Percentiles rank a stretch among this genome's conserved stretches.
phyloP scores from a whole-genome alignment of 2,888 invertebrate species.

The Abrostola tripartita region DNA sequence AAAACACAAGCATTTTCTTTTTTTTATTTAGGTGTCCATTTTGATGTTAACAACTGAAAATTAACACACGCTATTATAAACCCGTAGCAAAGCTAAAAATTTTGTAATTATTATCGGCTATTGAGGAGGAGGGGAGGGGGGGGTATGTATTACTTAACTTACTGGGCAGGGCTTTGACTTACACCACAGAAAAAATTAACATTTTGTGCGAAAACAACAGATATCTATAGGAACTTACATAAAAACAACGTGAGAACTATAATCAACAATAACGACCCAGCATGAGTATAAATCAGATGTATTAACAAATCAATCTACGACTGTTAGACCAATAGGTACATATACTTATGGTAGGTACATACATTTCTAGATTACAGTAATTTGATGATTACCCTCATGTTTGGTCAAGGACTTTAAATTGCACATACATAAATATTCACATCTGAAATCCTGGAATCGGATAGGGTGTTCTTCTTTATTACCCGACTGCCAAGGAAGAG shows the following conservation, averaged over 20 bases:
- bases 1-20: slow-evolving; percentile 66
- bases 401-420: slow-evolving; percentile 27
- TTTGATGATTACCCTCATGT: slow-evolving; percentile 27
- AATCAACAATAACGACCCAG: slow-evolving; percentile 32
- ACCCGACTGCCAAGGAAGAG: too few relatives aligned
- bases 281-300: slow-evolving; percentile 16
- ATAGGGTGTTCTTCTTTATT: too few relatives aligned
- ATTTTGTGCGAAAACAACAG: slow-evolving; percentile 67
- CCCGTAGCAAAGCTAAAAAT: slow-evolving; percentile 85
- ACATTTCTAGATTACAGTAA: slow-evolving; percentile 45
- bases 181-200: slow-evolving; percentile 45
- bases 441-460: too few relatives aligned
- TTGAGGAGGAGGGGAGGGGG: too few relatives aligned
- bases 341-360: slow-evolving; percentile 46
- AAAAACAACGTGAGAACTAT: slow-evolving; percentile 29
- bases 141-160: slow-evolving; percentile 62
- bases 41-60: slow-evolving; percentile 82
- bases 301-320: slow-evolving; percentile 27
- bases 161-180: slow-evolving; percentile 60
- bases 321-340: slow-evolving; percentile 35
- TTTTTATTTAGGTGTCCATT: slow-evolving; percentile 85
- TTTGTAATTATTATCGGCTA: slow-evolving; percentile 70
- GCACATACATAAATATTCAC: not conserved
- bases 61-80: slow-evolving; percentile 81
- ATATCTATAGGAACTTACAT: slow-evolving; percentile 43